Base-by-base conservation (phyloP, 2,888 invertebrate genomes). In the Homarus gammarus region DNA sequence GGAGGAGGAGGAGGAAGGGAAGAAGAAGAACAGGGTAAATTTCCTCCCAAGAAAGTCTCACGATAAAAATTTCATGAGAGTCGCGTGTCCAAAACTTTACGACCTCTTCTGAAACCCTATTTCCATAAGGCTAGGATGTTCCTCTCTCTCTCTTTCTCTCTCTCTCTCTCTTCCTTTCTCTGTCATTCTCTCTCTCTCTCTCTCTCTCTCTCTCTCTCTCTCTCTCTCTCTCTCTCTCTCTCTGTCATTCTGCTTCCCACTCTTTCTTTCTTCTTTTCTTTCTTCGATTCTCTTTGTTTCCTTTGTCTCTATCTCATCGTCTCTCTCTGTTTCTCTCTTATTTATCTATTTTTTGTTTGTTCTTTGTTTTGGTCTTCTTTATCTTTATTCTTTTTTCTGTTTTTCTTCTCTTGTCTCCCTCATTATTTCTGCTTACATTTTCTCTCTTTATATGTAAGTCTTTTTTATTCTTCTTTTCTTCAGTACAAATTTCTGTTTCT, bases 1-100 rank as follows among this genome's bases (percentile, higher is more conserved):
- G n/a, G n/a, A n/a, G n/a, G n/a, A n/a, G n/a, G n/a, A n/a, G n/a
- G 44, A 44, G 44, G 44, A 12, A 27, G 64, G 64, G 15, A 27
- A 12, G 2, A 6, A n/a, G 40, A 44, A 77, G 77, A 77, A 44
- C 44, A 44, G 77, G 64, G 18, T 38, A 77, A 77, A 77, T 22
- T 77, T 77, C 49, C 27, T 44, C 33, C 33, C 44, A 77, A 36
- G 49, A 81, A 84, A 73, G 73, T 84, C 73, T 22, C n/a, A 40
- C 84, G 84, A 84, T 84, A 84, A 84, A 84, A 84, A 73, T 84
- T 84, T 84, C 84, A 84, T 84, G 84, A 56, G 73, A 33, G 51
- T 73, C 73, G 72, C 84, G 84, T 84, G 84, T 73, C 84, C 84
- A 51, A 84, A 84, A 84, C 51, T 84, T 84, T 84, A 84, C 73